A percentile compares a stretch with the other conserved stretches of the same genome.
Evolutionary conservation across 2,888 invertebrate genomes (phyloP).

Genomic region (Lithophane leautieri): DNA sequence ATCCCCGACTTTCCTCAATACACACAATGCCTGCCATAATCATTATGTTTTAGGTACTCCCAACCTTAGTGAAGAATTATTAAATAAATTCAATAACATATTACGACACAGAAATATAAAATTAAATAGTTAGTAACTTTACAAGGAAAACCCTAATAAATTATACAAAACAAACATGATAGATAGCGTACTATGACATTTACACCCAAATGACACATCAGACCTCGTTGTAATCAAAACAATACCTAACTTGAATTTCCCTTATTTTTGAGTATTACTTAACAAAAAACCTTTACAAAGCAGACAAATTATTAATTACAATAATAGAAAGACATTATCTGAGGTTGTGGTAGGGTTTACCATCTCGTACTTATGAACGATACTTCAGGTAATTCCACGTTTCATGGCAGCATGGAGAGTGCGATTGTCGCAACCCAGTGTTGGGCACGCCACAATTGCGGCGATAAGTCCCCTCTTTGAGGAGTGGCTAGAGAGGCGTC

Average conservation of each 20-base stretch:
- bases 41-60: constrained; percentile 25
- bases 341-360: background rate
- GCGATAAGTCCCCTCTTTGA: too few species aligned
- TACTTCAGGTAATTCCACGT: background rate
- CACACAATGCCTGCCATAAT: background rate
- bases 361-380: background rate
- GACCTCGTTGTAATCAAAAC: background rate
- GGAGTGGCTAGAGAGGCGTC: too few species aligned
- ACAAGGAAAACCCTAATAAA: constrained; percentile 45
- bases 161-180: constrained; percentile 22
- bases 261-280: background rate
- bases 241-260: background rate
- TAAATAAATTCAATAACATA: constrained; percentile 8
- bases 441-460: too few species aligned
- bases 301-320: background rate
- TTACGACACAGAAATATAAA: constrained; percentile 12
- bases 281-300: background rate
- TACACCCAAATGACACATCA: background rate
- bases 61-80: constrained; percentile 4
- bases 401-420: too few species aligned
- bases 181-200: background rate
- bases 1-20: constrained; percentile 34
- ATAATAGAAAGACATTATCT: background rate
- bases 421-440: too few species aligned
- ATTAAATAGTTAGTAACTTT: constrained; percentile 2